Percentiles rank a stretch among this genome's conserved stretches.
These are phyloP conservation scores for Sinocyclocheilus maitianheensis DNA, from an alignment of 2,113 vertebrate species.

Conservation along the genomic window DNA sequence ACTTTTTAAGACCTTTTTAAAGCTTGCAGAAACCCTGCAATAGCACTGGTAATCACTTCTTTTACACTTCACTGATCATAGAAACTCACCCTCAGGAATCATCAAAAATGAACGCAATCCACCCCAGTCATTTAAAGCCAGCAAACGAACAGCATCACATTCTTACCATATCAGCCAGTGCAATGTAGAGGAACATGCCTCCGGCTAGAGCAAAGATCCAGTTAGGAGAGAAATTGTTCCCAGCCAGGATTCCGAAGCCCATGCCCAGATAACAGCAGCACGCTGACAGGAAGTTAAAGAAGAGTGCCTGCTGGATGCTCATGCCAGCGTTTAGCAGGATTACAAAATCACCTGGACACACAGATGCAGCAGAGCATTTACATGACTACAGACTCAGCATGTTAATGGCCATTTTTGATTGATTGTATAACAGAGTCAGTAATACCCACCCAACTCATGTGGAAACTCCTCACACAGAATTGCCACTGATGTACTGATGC, in stretches of 20 bases:
- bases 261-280: constrained; percentile 96
- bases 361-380: constrained; percentile 1
- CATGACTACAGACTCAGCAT: neutral
- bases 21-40: neutral
- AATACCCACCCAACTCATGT: constrained; percentile 86
- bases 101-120: neutral
- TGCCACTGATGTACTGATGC: constrained; percentile 95
- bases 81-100: neutral
- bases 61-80: neutral
- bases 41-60: neutral
- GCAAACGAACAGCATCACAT: neutral
- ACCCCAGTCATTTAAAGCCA: neutral
- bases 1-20: too few relatives aligned
- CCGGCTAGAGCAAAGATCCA: constrained; percentile 98
- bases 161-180: constrained; percentile 95
- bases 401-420: neutral
- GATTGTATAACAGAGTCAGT: neutral
- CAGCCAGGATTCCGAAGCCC: constrained; percentile 92
- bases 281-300: constrained; percentile 98
- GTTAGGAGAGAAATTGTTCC: constrained; percentile 95
- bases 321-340: constrained; percentile 95
- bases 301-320: constrained; percentile 94
- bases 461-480: constrained; percentile 98
- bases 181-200: constrained; percentile 98
- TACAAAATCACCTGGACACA: constrained; percentile 90